Evolutionary conservation across 2,113 vertebrate genomes (phyloP), one percentile per base, ranked within the genome.

Genomic region (Azemiops feae): DNA sequence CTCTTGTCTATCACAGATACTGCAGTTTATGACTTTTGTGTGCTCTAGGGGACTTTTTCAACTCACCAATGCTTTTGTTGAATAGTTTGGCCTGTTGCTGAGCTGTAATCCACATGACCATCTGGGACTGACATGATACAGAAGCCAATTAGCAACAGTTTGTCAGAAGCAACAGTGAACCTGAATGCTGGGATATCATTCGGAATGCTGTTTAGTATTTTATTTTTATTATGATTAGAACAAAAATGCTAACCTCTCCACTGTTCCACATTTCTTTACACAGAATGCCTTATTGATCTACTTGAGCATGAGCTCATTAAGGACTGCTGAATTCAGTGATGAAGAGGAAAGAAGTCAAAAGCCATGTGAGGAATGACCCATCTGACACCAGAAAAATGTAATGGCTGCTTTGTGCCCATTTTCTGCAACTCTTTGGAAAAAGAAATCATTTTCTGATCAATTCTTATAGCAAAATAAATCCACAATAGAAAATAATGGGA

Each of bases 231-330:
- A 25, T 87, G 22, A 95, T 95, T 91, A 95, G 34, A 88, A 93
- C n/a, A 10, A 74, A 96, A 95, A 94, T 93, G 45, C 96, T 95
- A 92, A 96, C 94, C 60, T 96, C 94, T 95, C 94, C 94, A 95
- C 74, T 96, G 88, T 93, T 92, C 47, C 85, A 90, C 39, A 93
- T 96, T 94, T 95, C 92, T 74, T 96, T 96, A 94, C 25, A 91
- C 6, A 5, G 85, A 92, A 52, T 94, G n/a, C 91, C 94, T 88
- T 95, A 95, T 95, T 95, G 93, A 96, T 96, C 94, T 94, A 58
- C 92, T 95, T 94, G 88, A 4, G 87, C 90, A 58, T 92, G 92
- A 95, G 86, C 60, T 96, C 94, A 96, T 96, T 94, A 95, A 97
- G 89, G 55, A 57, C 53, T 91, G 88, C 88, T 74, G 88, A 87